Evolutionary conservation across 2,888 invertebrate genomes (phyloP).

Genomic region (Sepioteuthis lessoniana): DNA sequence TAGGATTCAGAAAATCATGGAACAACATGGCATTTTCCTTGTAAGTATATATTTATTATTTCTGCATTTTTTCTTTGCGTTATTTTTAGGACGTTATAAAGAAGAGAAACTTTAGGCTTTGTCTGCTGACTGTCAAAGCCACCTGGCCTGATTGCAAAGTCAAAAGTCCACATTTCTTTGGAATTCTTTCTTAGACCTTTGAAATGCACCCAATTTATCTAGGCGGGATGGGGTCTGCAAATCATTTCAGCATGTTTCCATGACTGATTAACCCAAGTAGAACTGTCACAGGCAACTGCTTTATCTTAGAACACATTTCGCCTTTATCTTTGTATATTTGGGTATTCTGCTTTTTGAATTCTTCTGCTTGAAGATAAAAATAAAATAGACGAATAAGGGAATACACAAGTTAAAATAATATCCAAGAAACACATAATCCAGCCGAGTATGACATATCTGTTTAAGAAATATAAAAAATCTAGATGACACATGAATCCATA

Average conservation of each 20-base stretch:
- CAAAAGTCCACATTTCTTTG: neutral
- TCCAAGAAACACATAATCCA: neutral
- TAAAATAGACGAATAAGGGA: neutral
- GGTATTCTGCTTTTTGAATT: neutral
- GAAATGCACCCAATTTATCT: neutral
- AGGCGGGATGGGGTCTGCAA: neutral
- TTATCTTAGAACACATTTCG: neutral
- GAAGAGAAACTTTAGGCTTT: neutral
- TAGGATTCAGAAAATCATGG: no score
- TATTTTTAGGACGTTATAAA: neutral
- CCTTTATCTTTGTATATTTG: neutral
- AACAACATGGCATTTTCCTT: no score
- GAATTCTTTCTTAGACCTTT: neutral
- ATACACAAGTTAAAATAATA: neutral
- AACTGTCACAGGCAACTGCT: neutral
- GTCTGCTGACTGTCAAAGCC: neutral
- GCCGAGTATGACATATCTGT: neutral
- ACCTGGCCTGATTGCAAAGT: neutral
- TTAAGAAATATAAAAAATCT: neutral
- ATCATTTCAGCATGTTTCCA: neutral
- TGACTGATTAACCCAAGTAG: constrained; percentile 8
- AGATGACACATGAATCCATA: no score
- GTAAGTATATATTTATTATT: no score
- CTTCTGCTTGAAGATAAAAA: neutral
- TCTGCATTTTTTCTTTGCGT: no score